Evolutionary conservation across 2,113 vertebrate species (phyloP), one percentile per base, ranked within the genome.

Genomic region (Monarcha castaneiventris): DNA sequence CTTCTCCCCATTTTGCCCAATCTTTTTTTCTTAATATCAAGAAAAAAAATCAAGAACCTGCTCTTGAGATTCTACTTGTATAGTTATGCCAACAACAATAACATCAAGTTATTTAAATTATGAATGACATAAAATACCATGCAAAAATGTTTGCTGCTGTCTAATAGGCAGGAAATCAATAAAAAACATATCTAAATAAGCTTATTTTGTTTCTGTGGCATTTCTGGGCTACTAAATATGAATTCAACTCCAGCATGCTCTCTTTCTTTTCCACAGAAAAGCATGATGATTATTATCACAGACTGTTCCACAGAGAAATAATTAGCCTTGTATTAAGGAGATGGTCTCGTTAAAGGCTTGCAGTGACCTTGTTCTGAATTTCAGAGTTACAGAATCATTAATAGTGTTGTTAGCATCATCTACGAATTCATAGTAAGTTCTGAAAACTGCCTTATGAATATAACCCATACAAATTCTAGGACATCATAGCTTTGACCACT

Each of bases 351-450:
- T 96, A 97, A 94, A 95, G 90, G 92, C 92, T 95, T 20, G 27
- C 80, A 94, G 71, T 96, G 97, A 97, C 97, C 96, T 97, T 95
- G 89, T 95, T 93, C 95, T 96, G 96, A 97, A 96, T 97, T 95
- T 81, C 89, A 83, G 89, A 94, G 90, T 92, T 96, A 87, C 94
- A 91, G 84, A 75, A 97, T 94, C 97, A 97, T 97, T 97, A 97
- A 97, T 96, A 97, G 96, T 52, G 5, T 74, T 77, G 83, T 90
- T 91, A 79, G 85, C 88, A 97, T 95, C 80, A 96, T 87, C 86
- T 86, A 96, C 44, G 30, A 93, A 96, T 92, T 95, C 92, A 91
- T 82, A 96, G 93, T 94, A 97, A 96, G 94, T 92, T 96, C 93
- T 97, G 95, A 96, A 97, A 97, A 93, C 54, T 77, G 67, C 74